These are phyloP conservation scores for Scaeva pyrastri DNA, from an alignment of 2,888 invertebrate species.

Conservation along the genomic window DNA sequence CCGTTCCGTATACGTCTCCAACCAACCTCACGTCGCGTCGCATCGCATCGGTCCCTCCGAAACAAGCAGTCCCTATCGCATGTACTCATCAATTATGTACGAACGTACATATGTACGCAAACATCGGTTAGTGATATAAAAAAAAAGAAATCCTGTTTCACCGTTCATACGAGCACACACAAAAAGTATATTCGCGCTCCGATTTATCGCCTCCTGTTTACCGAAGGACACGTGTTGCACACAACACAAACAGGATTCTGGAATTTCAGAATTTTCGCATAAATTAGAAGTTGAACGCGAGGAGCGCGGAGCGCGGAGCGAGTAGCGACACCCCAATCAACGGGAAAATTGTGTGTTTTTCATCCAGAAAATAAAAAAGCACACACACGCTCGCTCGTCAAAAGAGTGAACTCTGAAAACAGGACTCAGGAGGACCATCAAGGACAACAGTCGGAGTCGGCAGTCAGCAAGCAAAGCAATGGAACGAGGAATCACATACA, in stretches of 20 bases:
- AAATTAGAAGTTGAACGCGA: conserved; percentile 74
- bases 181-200: conserved; percentile 66
- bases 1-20: too few species aligned
- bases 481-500: conserved; percentile 24
- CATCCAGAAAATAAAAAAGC: conserved; percentile 47
- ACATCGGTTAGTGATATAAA: conserved; percentile 25
- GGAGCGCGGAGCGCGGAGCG: too few species aligned
- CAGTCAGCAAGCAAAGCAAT: neutral
- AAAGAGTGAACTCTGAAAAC: conserved; percentile 1
- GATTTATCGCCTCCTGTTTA: conserved; percentile 71
- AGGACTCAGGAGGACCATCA: conserved; percentile 15
- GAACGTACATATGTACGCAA: conserved; percentile 44
- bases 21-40: neutral
- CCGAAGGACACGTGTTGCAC: conserved; percentile 70
- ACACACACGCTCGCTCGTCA: conserved; percentile 34
- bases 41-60: neutral
- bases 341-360: conserved; percentile 53
- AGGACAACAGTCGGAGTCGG: too few species aligned
- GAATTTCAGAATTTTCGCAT: conserved; percentile 72
- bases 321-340: conserved; percentile 56
- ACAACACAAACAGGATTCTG: conserved; percentile 47
- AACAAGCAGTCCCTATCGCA: conserved; percentile 53
- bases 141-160: conserved; percentile 54
- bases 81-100: conserved; percentile 57
- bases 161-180: conserved; percentile 22